phyloP scores from a whole-genome alignment of 2,797 vertebrate genomes.

The Gymnodraco acuticeps region DNA sequence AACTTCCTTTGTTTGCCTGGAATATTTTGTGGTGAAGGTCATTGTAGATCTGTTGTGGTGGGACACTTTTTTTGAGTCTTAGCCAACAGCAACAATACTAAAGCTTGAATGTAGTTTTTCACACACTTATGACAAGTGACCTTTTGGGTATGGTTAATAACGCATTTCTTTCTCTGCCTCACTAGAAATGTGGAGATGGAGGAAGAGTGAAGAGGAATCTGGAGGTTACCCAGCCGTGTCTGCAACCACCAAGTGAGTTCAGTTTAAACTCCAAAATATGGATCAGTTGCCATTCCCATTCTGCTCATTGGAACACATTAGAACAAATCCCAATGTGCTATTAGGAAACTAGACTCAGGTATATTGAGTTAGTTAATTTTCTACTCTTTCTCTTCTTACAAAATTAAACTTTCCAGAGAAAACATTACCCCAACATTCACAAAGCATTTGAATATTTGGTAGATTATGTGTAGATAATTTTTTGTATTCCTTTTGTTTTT shows the following conservation, averaged over 20 bases:
- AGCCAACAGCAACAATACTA: not conserved
- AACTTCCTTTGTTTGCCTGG: not conserved
- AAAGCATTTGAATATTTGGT: not conserved
- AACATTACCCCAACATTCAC: not conserved
- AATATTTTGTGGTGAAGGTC: not conserved
- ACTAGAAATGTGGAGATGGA: conserved; percentile 75
- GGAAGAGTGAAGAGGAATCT: conserved; percentile 75
- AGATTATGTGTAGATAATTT: not conserved
- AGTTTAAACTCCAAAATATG: conserved; percentile 57
- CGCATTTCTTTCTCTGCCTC: conserved; percentile 17
- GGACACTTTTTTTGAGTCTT: not conserved
- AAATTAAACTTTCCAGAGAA: not conserved
- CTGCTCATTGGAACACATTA: not conserved
- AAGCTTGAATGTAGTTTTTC: not conserved
- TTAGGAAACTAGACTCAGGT: not conserved
- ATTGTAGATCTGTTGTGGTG: not conserved
- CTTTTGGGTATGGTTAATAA: conserved; percentile 1
- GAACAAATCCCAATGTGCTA: not conserved
- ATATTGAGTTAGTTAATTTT: conserved; percentile 1
- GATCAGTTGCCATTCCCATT: not conserved
- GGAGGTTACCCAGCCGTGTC: conserved; percentile 73
- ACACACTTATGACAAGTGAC: conserved; percentile 2
- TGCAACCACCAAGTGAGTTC: conserved; percentile 79
- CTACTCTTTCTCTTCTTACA: not conserved
- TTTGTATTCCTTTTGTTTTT: not conserved